Percentiles rank a stretch among this genome's conserved stretches.
Conservation (phyloP, 1,140 invertebrate genomes). For the Oscheius sp. region DNA sequence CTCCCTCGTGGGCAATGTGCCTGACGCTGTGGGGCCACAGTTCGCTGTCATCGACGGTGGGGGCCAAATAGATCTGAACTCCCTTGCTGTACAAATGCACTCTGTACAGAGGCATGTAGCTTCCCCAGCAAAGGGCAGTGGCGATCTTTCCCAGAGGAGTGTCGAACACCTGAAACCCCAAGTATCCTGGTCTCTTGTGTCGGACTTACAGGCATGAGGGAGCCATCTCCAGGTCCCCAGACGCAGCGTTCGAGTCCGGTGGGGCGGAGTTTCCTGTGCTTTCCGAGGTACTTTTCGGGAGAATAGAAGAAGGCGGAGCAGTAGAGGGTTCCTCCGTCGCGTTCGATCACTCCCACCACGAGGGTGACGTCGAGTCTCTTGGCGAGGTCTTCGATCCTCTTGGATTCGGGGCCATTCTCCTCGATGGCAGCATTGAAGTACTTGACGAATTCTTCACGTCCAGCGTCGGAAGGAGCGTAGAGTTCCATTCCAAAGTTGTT, state of each 20-base stretch:
- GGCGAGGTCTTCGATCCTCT: conserved; percentile 40
- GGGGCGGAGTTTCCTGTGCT: conserved; percentile 55
- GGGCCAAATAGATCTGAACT: conserved; percentile 50
- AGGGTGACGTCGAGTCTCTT: conserved; percentile 31
- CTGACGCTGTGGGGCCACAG: conserved; percentile 48
- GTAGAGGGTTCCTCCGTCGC: conserved; percentile 50
- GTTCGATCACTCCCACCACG: conserved; percentile 51
- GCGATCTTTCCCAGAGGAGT: conserved; percentile 54
- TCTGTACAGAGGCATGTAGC: conserved; percentile 57
- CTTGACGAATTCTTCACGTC: conserved; percentile 46
- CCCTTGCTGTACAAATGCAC: conserved; percentile 45
- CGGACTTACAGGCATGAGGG: conserved; percentile 49
- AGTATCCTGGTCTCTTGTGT: too few relatives aligned
- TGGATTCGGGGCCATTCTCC: conserved; percentile 43
- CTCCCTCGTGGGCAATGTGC: conserved; percentile 49
- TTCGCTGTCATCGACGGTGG: conserved; percentile 54
- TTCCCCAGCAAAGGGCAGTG: conserved; percentile 60
- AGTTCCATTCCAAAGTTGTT: conserved; percentile 46
- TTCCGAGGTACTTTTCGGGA: conserved; percentile 19
- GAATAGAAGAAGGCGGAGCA: conserved; percentile 48
- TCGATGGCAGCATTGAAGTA: conserved; percentile 50
- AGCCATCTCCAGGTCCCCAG: conserved; percentile 59
- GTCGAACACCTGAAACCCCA: too few relatives aligned
- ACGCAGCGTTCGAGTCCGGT: conserved; percentile 53
- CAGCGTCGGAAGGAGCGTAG: conserved; percentile 47